Percentiles rank a stretch among this genome's conserved stretches.
Evolutionary conservation across 2,113 vertebrate genomes (phyloP).

Genomic region (Recurvirostra avosetta): DNA sequence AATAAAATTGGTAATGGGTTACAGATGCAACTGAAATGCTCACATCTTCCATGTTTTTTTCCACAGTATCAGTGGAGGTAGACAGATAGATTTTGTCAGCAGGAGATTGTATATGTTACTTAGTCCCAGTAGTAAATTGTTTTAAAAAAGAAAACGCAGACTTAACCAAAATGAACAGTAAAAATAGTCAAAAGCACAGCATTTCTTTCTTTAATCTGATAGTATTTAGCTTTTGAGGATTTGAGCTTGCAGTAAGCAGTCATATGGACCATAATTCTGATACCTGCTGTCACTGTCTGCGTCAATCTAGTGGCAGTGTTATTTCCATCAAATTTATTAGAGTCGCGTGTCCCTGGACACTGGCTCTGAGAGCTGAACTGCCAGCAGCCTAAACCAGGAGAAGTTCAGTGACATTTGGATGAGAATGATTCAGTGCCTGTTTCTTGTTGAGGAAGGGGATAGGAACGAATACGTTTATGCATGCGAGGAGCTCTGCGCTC

Average conservation of each 20-base stretch:
- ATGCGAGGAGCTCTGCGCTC: neutral
- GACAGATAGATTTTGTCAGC: neutral
- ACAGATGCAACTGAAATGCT: neutral
- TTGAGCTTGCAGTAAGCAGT: conserved; percentile 19
- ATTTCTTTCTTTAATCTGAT: conserved; percentile 38
- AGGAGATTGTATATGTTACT: neutral
- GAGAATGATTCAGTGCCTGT: neutral
- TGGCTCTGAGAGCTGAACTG: conserved; percentile 11
- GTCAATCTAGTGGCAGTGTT: conserved; percentile 36
- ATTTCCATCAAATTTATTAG: conserved; percentile 37
- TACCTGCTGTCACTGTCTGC: neutral
- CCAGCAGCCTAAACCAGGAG: conserved; percentile 53
- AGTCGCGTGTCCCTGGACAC: neutral
- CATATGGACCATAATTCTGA: neutral
- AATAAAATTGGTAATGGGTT: neutral
- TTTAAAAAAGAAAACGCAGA: neutral
- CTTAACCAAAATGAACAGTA: neutral
- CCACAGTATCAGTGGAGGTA: neutral
- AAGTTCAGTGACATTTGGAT: conserved; percentile 58
- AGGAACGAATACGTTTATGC: neutral
- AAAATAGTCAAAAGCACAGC: neutral
- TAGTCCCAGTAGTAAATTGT: neutral
- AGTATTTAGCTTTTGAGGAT: neutral
- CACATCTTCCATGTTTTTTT: neutral
- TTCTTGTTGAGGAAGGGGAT: neutral